Percentiles rank a stretch among this genome's conserved stretches.
Evolutionary conservation across 2,113 vertebrate species (phyloP).

Genomic region (Pandion haliaetus): DNA sequence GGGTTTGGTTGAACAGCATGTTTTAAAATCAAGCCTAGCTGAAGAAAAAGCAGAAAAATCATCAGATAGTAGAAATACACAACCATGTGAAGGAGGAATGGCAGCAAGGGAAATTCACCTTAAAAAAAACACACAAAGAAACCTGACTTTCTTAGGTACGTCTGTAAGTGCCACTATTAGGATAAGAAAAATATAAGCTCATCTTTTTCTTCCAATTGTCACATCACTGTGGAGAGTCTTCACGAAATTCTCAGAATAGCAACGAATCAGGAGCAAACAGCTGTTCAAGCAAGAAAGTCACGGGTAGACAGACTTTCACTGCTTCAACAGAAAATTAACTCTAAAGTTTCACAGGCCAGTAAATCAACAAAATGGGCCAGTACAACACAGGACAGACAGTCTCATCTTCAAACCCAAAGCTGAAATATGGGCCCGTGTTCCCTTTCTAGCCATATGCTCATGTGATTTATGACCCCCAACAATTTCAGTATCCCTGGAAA

Average conservation of each 20-base stretch:
- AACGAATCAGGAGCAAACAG: slow-evolving; percentile 44
- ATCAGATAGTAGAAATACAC: neutral
- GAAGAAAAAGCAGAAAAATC: neutral
- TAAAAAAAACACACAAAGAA: neutral
- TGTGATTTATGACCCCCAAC: neutral
- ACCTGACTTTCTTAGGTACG: neutral
- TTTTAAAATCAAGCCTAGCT: neutral
- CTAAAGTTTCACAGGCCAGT: slow-evolving; percentile 8
- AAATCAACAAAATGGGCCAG: neutral
- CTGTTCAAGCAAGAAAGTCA: slow-evolving; percentile 26
- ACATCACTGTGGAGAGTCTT: slow-evolving; percentile 22
- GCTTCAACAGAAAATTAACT: slow-evolving; percentile 26
- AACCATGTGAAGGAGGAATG: neutral
- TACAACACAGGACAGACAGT: neutral
- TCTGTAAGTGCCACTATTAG: slow-evolving; percentile 20
- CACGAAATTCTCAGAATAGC: slow-evolving; percentile 49
- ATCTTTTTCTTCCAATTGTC: slow-evolving; percentile 49
- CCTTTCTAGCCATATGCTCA: neutral
- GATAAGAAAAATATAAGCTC: slow-evolving; percentile 28
- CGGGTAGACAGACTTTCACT: neutral
- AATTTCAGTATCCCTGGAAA: slow-evolving; percentile 22
- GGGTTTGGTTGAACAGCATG: neutral
- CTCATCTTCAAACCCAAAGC: neutral
- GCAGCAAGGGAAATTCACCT: neutral
- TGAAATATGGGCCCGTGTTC: neutral